A percentile compares a stretch with the other conserved stretches of the same genome.
Evolutionary conservation across 2,113 vertebrate genomes (phyloP).

Genomic region (Bos indicus): DNA sequence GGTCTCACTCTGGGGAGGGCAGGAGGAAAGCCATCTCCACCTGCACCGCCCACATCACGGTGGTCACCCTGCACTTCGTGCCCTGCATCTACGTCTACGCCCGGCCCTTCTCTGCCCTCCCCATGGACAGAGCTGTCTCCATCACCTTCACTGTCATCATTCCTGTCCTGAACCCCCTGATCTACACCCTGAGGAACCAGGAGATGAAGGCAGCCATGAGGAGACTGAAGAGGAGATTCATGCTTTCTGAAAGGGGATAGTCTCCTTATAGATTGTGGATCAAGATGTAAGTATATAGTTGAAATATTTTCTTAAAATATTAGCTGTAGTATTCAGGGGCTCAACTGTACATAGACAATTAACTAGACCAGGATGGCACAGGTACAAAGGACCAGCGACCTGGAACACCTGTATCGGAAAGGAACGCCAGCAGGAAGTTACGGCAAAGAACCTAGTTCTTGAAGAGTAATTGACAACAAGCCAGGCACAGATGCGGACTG

Average conservation of each 20-base stretch:
- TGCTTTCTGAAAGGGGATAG: neutral
- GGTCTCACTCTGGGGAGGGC: neutral
- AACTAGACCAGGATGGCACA: neutral
- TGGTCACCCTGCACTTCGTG: slow-evolving; percentile 66
- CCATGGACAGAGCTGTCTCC: slow-evolving; percentile 40
- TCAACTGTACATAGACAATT: neutral
- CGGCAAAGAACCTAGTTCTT: neutral
- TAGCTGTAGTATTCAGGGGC: neutral
- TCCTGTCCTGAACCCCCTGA: slow-evolving; percentile 66
- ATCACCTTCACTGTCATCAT: slow-evolving; percentile 60
- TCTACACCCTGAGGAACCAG: slow-evolving; percentile 69
- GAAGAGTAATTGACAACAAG: neutral
- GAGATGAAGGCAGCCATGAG: slow-evolving; percentile 65
- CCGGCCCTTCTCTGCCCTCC: slow-evolving; percentile 61
- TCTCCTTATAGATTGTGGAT: neutral
- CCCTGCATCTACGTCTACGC: slow-evolving; percentile 69
- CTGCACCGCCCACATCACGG: slow-evolving; percentile 65
- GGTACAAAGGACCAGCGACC: neutral
- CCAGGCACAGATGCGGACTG: neutral
- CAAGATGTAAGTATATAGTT: neutral
- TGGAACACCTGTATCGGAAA: neutral
- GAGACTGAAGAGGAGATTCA: neutral
- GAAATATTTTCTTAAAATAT: neutral
- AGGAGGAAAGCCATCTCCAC: slow-evolving; percentile 68
- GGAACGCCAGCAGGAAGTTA: neutral